Conservation (phyloP, 2,797 vertebrate genomes). For the Novumbra hubbsi region DNA sequence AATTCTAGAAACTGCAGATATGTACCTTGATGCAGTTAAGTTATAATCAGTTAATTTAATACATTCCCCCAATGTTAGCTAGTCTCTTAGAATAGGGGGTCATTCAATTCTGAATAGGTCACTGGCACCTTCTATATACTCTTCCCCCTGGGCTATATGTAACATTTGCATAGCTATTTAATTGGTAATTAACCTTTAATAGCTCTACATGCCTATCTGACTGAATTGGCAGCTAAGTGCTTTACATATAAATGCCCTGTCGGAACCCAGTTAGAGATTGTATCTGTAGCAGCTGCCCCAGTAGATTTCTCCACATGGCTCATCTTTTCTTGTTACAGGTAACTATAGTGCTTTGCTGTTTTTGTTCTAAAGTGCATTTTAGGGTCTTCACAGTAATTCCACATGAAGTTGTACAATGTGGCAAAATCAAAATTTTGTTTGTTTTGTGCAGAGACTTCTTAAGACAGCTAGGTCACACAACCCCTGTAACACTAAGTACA, state of each 20-base stretch:
- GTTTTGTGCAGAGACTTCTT: too few relatives aligned
- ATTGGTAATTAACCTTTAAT: background rate
- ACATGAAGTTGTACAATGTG: background rate
- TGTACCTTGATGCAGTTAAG: background rate
- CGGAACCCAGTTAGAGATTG: background rate
- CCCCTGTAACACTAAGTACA: too few relatives aligned
- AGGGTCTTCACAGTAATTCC: background rate
- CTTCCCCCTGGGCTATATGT: background rate
- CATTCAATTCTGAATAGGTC: background rate
- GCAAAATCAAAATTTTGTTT: too few relatives aligned
- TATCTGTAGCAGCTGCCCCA: background rate
- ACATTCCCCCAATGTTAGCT: background rate
- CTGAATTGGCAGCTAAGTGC: background rate
- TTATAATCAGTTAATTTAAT: background rate
- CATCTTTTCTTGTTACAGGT: background rate
- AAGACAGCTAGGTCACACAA: too few relatives aligned
- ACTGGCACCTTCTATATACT: background rate
- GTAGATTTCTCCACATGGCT: background rate
- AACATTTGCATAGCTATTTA: background rate
- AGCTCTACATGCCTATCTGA: background rate
- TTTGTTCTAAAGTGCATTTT: background rate
- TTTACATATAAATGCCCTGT: background rate
- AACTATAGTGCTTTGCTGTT: background rate
- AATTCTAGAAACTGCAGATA: background rate
- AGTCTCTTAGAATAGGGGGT: background rate